Conservation (phyloP, 1,140 invertebrate species). For the Solenopsis fugax region DNA sequence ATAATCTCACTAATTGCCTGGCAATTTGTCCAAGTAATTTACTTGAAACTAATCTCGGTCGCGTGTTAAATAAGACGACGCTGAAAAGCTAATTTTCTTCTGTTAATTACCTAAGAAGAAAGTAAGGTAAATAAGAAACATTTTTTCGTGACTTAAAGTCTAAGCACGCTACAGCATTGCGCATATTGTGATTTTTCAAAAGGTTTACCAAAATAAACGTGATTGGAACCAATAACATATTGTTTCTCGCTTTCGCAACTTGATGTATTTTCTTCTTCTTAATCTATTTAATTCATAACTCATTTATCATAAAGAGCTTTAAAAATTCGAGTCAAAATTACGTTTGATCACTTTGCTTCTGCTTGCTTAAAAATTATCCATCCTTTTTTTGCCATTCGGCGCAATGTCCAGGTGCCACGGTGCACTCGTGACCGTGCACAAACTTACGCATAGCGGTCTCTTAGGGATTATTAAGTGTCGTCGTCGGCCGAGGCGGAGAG, state of each 20-base stretch:
- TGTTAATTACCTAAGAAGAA: background rate
- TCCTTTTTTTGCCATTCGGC: background rate
- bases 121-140: background rate
- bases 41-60: background rate
- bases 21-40: slow-evolving; percentile 17
- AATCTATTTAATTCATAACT: background rate
- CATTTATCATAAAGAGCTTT: background rate
- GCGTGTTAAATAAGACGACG: slow-evolving; percentile 1
- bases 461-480: slow-evolving; percentile 61
- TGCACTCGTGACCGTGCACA: slow-evolving; percentile 14
- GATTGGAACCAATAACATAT: background rate
- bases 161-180: background rate
- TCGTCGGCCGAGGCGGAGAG: slow-evolving; percentile 31
- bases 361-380: background rate
- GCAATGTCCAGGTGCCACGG: slow-evolving; percentile 6
- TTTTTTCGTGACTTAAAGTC: background rate
- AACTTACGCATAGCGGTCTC: slow-evolving; percentile 35
- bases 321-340: background rate
- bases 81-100: slow-evolving; percentile 26
- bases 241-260: background rate
- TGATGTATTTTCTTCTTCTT: background rate
- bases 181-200: background rate
- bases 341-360: background rate
- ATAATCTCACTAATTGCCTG: background rate
- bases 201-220: background rate